phyloP scores from a whole-genome alignment of 2,113 vertebrate genomes.

The Tragelaphus scriptus region DNA sequence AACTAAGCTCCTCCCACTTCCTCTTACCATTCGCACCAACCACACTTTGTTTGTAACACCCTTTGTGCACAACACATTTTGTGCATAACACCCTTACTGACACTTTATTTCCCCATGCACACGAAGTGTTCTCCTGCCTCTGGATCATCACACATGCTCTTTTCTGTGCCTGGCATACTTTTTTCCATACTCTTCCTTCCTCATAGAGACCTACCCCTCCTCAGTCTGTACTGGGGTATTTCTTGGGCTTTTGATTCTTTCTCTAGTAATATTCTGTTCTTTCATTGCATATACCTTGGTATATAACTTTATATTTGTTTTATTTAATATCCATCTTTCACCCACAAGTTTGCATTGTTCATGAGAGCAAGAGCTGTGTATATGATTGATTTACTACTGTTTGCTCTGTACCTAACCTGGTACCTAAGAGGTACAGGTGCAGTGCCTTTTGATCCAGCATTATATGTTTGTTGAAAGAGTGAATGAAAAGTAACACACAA shows the following conservation, averaged over 20 bases:
- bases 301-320: background rate
- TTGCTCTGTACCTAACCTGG: background rate
- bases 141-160: background rate
- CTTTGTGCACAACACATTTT: background rate
- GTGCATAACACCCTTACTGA: background rate
- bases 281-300: constrained; percentile 18
- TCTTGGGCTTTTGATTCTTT: background rate
- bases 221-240: background rate
- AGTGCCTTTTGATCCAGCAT: background rate
- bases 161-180: background rate
- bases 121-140: background rate
- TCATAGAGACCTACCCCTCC: background rate
- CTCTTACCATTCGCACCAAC: background rate
- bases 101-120: background rate
- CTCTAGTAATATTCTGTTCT: constrained; percentile 27
- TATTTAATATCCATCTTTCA: background rate
- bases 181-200: background rate
- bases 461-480: constrained; percentile 28
- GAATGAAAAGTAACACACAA: constrained; percentile 22
- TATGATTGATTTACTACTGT: constrained; percentile 11
- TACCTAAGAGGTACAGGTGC: background rate
- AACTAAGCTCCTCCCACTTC: background rate
- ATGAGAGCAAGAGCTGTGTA: background rate
- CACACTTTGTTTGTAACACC: background rate
- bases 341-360: constrained; percentile 27